phyloP scores from a whole-genome alignment of 2,113 vertebrate genomes.

The Montifringilla adamsi region DNA sequence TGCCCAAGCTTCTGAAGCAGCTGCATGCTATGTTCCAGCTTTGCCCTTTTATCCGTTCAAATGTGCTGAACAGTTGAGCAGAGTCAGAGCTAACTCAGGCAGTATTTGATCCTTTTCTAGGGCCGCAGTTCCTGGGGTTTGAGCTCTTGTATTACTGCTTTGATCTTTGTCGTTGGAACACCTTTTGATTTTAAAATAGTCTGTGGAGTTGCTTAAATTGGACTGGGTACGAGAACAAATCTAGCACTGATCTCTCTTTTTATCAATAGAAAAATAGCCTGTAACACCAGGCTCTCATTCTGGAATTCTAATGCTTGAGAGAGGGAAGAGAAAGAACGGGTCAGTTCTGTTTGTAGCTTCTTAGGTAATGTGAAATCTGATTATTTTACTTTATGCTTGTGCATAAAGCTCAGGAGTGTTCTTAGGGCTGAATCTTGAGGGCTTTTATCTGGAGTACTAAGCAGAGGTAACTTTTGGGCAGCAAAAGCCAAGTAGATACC shows the following conservation, averaged over 20 bases:
- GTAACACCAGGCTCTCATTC: neutral
- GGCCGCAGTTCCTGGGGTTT: neutral
- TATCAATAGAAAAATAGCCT: neutral
- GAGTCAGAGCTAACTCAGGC: conserved; percentile 24
- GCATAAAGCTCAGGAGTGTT: neutral
- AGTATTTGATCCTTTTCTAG: conserved; percentile 19
- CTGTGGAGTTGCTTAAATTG: neutral
- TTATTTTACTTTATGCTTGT: neutral
- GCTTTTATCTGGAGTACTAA: neutral
- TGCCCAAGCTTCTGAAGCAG: neutral
- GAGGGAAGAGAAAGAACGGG: neutral
- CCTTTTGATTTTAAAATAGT: conserved; percentile 25
- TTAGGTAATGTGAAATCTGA: neutral
- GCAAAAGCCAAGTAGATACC: neutral
- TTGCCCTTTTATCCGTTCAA: neutral
- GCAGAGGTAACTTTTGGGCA: neutral
- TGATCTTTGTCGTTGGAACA: neutral
- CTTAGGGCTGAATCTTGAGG: neutral
- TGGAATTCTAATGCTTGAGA: neutral
- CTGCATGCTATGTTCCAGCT: neutral
- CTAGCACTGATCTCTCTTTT: neutral
- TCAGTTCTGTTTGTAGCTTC: neutral
- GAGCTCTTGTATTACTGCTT: neutral
- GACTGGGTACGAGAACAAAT: neutral
- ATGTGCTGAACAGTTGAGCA: neutral